Base-by-base conservation (phyloP, 2,888 invertebrate species). In the Synergus umbraculus region DNA sequence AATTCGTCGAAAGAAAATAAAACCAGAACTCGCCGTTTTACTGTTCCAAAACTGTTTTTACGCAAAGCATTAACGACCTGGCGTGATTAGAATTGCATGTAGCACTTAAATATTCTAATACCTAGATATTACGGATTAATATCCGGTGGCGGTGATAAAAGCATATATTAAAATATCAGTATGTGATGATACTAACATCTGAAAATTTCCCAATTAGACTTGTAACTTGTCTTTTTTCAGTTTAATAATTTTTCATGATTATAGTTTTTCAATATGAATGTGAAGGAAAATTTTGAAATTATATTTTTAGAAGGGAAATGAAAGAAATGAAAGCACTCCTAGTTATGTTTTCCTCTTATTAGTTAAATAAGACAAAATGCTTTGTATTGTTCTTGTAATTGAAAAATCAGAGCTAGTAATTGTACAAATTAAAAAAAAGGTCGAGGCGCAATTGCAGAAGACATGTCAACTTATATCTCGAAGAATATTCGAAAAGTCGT, bases 1-100 rank as follows among this genome's bases (percentile, higher is more conserved):
- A 54, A 29, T 49, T 73, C 37, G 29, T 54, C 37, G 37, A 73
- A 69, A 49, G 69, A 29, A 49, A 49, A 69, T 46, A 49, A 69
- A 49, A 43, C 15, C 49, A 49, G 15, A 13, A 15, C 15, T 49
- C 5, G 0, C 49, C 49, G 4, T 5, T 49, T 49, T 49, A 49
- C 15, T 49, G 15, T 49, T 15, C 49, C 15, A 29, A 29, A 49
- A 15, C 49, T 15, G 15, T 49, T 5, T 49, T 1, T 15, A 12
- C 13, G 49, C 15, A 15, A 7, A 49, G 7, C 49, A 49, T 49
- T 49, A 5, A 2, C 15, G 15, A 49, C 7, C 15, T 49, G 13
- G 5, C 49, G 15, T 15, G 49, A 15, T 49, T 29, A 29, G 29
- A 29, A 29, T 29, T 29, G 29, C 3, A 29, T 29, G 29, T 29